A percentile compares a stretch with the other conserved stretches of the same genome.
Conservation (phyloP, 2,888 invertebrate genomes). For the Cryptus viduatorius region DNA sequence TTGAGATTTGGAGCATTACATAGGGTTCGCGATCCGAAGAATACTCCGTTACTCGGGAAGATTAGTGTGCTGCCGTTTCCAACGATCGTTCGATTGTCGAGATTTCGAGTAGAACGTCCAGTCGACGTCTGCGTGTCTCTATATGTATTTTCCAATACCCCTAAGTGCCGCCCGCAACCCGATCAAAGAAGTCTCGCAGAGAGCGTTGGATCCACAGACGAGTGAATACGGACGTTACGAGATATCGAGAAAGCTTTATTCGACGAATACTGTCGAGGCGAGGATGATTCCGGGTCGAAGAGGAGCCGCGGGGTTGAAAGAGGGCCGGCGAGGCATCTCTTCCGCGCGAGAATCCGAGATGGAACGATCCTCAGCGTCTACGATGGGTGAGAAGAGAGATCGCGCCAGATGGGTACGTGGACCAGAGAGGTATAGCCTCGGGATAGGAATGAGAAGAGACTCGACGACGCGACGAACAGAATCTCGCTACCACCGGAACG, state of each 20-base stretch:
- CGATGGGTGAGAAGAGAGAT: constrained; percentile 5
- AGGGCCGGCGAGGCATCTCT: constrained; percentile 5
- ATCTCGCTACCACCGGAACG: constrained; percentile 22
- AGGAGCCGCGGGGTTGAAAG: not conserved
- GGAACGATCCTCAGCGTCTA: not conserved
- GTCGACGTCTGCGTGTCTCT: constrained; percentile 19
- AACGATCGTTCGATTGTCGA: not conserved
- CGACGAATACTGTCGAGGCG: constrained; percentile 20
- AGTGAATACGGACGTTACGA: constrained; percentile 44
- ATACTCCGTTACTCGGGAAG: not conserved
- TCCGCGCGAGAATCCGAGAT: constrained; percentile 1
- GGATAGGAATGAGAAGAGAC: constrained; percentile 15
- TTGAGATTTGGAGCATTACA: not conserved
- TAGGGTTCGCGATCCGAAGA: not conserved
- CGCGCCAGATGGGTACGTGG: not conserved
- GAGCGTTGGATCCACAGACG: constrained; percentile 25
- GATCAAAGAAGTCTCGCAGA: constrained; percentile 37
- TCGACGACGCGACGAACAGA: constrained; percentile 22
- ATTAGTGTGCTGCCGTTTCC: constrained; percentile 2
- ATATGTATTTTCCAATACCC: constrained; percentile 66
- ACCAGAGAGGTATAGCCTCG: constrained; percentile 23
- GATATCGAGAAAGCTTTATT: constrained; percentile 52
- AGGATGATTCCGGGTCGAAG: constrained; percentile 28
- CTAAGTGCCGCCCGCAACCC: constrained; percentile 42
- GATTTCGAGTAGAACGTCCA: constrained; percentile 6